Evolutionary conservation across 2,113 vertebrate genomes (phyloP).

Genomic region (Nycticebus coucang): DNA sequence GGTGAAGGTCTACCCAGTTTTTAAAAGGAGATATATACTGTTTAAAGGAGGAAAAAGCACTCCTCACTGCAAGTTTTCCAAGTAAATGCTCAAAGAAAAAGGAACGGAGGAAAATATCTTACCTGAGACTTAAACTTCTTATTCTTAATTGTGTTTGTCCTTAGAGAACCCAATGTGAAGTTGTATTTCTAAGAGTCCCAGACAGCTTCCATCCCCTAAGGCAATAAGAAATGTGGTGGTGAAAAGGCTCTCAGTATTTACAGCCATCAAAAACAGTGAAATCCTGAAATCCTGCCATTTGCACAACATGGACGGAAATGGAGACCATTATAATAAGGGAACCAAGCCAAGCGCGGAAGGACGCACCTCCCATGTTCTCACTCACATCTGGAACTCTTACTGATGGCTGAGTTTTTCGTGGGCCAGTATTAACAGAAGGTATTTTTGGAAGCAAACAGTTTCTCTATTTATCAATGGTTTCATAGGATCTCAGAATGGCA

Average conservation of each 20-base stretch:
- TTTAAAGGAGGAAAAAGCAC: background rate
- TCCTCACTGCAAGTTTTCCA: background rate
- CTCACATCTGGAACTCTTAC: background rate
- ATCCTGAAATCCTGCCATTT: no score
- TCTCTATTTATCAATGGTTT: background rate
- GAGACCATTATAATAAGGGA: no score
- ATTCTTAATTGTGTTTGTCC: background rate
- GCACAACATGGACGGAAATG: no score
- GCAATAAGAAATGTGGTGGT: background rate
- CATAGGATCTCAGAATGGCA: background rate
- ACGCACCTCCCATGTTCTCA: no score
- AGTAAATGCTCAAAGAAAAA: background rate
- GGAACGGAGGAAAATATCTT: background rate
- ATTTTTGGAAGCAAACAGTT: background rate
- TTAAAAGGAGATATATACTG: background rate
- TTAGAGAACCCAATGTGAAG: background rate
- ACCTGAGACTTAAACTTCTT: background rate
- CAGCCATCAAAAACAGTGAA: no score
- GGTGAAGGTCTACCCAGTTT: background rate
- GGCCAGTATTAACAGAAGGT: background rate
- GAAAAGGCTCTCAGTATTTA: background rate
- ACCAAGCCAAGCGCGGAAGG: no score
- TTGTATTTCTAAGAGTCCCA: background rate
- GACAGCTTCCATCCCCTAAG: no score
- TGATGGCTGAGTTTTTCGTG: background rate